Base-by-base conservation (phyloP, 2,113 vertebrate genomes). In the Aspidoscelis tigris region DNA sequence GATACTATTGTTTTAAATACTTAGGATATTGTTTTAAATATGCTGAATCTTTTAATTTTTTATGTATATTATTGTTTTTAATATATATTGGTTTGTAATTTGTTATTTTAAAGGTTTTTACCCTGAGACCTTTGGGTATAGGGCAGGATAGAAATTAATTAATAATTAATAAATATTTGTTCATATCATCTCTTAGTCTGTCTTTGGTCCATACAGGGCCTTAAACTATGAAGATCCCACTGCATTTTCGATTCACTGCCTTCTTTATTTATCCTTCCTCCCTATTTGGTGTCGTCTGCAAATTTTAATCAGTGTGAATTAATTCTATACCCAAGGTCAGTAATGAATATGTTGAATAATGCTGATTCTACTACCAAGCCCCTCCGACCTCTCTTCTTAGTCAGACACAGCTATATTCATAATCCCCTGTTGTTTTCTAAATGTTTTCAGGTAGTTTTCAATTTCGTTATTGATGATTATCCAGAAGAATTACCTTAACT, bases 221-320 rank as follows among this genome's bases (percentile, higher is more conserved):
- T 87, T 77, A 82, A 91, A 89, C 11, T 24, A 73, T 83, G 88
- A 26, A 84, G 43, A 77, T 0, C 2, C 6, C 16, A 82, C 78
- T 71, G 65, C 80, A 86, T 87, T 93, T 90, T 89, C 82, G 84
- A 86, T 91, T 90, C 85, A 33, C 6, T 5, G 4, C 84, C 65
- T 87, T 88, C 21, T 74, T 66, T 90, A 81, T 88, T 87, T 91
- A 91, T 55, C 85, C 43, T 80, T 70, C n/a, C 50, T 88, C 83
- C 87, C 71, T 79, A 41, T 43, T 33, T 79, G 84, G 69, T 73
- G 66, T 86, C 84, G 66, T 85, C 66, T 81, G 83, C 84, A 90
- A 85, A 12, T 65, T 89, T 82, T 89, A 82, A 91, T 88, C 86
- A 74, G 43, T 58, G 65, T 64, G 44, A 90, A 83, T 88, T 86